phyloP scores from a whole-genome alignment of 2,113 vertebrate species.

The Antigone vipio region DNA sequence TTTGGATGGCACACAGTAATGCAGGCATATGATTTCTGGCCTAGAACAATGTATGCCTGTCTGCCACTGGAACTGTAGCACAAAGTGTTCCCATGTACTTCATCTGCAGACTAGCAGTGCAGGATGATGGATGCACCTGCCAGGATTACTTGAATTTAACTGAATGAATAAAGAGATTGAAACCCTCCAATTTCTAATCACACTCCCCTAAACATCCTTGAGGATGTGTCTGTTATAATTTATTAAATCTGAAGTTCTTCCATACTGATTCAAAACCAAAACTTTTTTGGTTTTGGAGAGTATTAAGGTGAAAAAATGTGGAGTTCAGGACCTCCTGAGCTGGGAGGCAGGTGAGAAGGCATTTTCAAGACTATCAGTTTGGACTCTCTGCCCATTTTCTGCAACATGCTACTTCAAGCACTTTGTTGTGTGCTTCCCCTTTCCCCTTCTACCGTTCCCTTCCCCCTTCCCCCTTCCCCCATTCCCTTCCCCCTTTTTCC shows the following conservation, averaged over 20 bases:
- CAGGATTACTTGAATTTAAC: neutral
- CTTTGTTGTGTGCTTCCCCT: neutral
- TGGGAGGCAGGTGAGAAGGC: neutral
- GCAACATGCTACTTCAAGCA: neutral
- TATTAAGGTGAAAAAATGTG: neutral
- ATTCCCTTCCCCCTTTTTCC: no score
- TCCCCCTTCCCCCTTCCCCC: no score
- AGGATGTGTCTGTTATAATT: neutral
- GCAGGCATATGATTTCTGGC: neutral
- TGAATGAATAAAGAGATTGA: neutral
- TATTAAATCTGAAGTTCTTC: neutral
- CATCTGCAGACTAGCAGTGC: neutral
- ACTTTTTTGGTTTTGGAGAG: neutral
- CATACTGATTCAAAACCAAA: neutral
- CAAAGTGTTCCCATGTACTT: neutral
- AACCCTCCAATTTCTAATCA: neutral
- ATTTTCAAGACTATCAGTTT: neutral
- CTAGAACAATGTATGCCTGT: neutral
- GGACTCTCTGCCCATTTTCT: neutral
- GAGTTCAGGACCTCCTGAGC: neutral
- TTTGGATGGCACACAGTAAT: neutral
- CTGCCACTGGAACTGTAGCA: neutral
- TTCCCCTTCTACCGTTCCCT: fast-evolving
- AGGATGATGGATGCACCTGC: neutral
- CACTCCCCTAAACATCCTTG: fast-evolving